Percentiles rank a stretch among this genome's conserved stretches.
Conservation (phyloP, 2,888 invertebrate species). For the Rhyacophila evoluta region DNA sequence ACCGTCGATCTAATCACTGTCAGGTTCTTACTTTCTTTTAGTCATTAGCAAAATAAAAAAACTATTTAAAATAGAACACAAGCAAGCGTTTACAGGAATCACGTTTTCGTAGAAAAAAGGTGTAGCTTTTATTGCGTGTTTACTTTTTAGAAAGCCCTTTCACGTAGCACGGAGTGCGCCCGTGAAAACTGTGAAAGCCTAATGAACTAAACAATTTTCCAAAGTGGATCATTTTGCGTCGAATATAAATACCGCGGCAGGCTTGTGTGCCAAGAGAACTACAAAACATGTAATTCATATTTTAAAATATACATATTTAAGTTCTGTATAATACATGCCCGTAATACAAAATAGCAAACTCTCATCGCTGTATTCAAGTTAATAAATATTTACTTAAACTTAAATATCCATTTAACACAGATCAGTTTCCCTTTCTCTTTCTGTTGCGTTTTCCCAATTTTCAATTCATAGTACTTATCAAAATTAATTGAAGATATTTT, state of each 20-base stretch:
- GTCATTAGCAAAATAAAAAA: neutral
- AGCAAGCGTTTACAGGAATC: neutral
- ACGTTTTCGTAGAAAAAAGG: slow-evolving; percentile 19
- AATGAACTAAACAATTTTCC: slow-evolving; percentile 53
- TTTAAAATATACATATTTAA: slow-evolving; percentile 52
- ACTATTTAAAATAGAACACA: neutral
- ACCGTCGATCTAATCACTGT: too few species aligned
- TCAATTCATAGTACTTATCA: too few species aligned
- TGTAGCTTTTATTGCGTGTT: slow-evolving; percentile 22
- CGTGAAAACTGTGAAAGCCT: slow-evolving; percentile 28
- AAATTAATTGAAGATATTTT: too few species aligned
- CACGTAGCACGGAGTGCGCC: slow-evolving; percentile 14
- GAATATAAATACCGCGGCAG: slow-evolving; percentile 50
- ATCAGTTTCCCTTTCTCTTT: too few species aligned
- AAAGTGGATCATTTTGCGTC: slow-evolving; percentile 53
- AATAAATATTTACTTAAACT: too few species aligned
- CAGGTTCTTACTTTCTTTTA: neutral
- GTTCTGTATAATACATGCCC: too few species aligned
- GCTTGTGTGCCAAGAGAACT: slow-evolving; percentile 53
- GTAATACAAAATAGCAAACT: too few species aligned
- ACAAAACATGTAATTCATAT: slow-evolving; percentile 55
- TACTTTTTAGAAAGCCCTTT: slow-evolving; percentile 14
- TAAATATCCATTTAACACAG: too few species aligned
- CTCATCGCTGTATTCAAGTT: too few species aligned
- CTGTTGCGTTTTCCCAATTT: too few species aligned